Evolutionary conservation across 2,797 vertebrate species (phyloP), one percentile per base, ranked within the genome.

Genomic region (Columba guinea): DNA sequence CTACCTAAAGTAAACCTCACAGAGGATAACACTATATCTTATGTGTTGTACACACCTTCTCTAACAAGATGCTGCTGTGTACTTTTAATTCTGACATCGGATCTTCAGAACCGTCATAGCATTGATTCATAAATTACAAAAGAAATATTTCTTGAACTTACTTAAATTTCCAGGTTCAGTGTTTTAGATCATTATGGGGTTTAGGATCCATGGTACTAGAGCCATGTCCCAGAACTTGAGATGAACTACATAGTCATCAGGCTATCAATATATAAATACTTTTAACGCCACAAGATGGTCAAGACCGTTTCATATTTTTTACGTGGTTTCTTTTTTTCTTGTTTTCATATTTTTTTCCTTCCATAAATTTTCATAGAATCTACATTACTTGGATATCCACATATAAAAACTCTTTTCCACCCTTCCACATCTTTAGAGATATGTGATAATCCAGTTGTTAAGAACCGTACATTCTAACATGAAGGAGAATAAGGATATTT

Each of bases 1-100:
- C 41, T 58, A 35, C 34, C 48, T 71, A 23, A 11, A 82, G 24
- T 34, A 87, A 52, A 37, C 26, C 11, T 73, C 64, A 49, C 17
- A 89, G n/a, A 0, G 0, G 16, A 15, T 69, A 62, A 30, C 5
- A 4, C 11, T 44, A 0, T 67, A 32, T 77, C 80, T 78, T 27
- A 4, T 15, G 23, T 34, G 5, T n/a, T 3, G 0, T 51, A 48
- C 74, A 35, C 17, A 62, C 37, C 9, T 78, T 60, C 20, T 79
- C 64, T 60, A 70, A 49, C 3, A 74, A 52, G 39, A 70, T 32
- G 56, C 22, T 84, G 26, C 7, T 19, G 41, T 22, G 11, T 63
- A 37, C 46, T 74, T 34, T 73, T 73, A 69, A n/a, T 88, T 94
- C 46, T 68, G 46, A 35, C 10, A 34, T 30, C 15, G 26, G 16